Conservation (phyloP, 2,113 vertebrate genomes). For the Halichoerus grypus region DNA sequence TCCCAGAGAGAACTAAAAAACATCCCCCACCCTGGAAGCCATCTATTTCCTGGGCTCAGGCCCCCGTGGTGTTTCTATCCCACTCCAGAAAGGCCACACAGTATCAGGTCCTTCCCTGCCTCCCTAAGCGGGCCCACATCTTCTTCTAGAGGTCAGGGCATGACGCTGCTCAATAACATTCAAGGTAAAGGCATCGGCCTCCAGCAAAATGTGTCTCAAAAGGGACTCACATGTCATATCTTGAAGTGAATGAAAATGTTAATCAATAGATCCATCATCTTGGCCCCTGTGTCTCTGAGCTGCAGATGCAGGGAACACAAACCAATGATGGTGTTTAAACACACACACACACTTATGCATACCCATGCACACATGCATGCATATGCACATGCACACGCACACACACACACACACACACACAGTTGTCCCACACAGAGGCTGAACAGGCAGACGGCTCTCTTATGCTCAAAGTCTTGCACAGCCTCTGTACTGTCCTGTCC, state of each 20-base stretch:
- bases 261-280: slow-evolving; percentile 65
- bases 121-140: too few species aligned
- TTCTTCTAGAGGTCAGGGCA: background rate
- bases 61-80: background rate
- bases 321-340: background rate
- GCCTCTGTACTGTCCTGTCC: background rate
- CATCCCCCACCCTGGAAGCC: fast-evolving
- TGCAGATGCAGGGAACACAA: background rate
- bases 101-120: background rate
- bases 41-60: background rate
- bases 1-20: background rate
- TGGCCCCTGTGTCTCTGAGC: background rate
- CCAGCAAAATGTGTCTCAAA: slow-evolving; percentile 54
- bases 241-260: slow-evolving; percentile 67
- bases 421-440: background rate
- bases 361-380: too few species aligned
- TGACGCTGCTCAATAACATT: background rate
- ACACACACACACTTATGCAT: background rate
- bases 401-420: background rate
- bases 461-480: background rate
- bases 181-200: slow-evolving; percentile 13
- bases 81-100: background rate
- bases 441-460: background rate
- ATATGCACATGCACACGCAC: background rate
- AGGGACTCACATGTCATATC: background rate